A percentile compares a stretch with the other conserved stretches of the same genome.
Evolutionary conservation across 2,113 vertebrate species (phyloP).

Genomic region (Tamias sibiricus): DNA sequence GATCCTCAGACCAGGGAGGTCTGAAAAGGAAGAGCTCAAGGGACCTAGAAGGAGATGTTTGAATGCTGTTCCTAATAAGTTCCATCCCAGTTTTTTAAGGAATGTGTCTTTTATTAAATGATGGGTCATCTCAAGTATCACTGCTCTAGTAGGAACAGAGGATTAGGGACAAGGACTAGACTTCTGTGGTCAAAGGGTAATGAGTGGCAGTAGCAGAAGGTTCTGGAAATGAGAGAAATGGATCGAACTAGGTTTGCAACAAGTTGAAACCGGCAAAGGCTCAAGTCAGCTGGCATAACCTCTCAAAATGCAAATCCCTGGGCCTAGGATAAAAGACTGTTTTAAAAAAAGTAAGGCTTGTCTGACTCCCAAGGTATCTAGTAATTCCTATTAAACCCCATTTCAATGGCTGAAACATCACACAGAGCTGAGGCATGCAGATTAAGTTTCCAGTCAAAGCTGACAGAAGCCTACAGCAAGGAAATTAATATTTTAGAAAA

Average conservation of each 20-base stretch:
- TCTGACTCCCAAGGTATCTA: conserved; percentile 48
- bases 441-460: conserved; percentile 72
- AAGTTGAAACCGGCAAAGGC: conserved; percentile 50
- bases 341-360: background rate
- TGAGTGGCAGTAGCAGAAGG: conserved; percentile 59
- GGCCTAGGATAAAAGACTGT: conserved; percentile 62
- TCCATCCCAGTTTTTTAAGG: background rate
- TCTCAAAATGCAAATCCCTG: conserved; percentile 66
- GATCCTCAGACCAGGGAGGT: background rate
- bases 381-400: conserved; percentile 64
- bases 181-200: background rate
- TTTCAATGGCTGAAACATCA: conserved; percentile 66
- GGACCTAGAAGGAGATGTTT: too few species aligned
- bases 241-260: background rate
- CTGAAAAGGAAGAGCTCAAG: background rate
- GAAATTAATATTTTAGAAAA: conserved; percentile 71
- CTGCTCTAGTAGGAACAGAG: background rate
- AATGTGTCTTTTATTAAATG: background rate
- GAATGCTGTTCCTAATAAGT: background rate
- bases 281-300: conserved; percentile 56
- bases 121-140: background rate
- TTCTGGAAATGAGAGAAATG: conserved; percentile 61
- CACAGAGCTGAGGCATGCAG: background rate
- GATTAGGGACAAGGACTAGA: background rate
- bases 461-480: conserved; percentile 64